Percentiles rank a stretch among this genome's conserved stretches.
Conservation (phyloP, 2,113 vertebrate genomes). For the Hyperopisus bebe region DNA sequence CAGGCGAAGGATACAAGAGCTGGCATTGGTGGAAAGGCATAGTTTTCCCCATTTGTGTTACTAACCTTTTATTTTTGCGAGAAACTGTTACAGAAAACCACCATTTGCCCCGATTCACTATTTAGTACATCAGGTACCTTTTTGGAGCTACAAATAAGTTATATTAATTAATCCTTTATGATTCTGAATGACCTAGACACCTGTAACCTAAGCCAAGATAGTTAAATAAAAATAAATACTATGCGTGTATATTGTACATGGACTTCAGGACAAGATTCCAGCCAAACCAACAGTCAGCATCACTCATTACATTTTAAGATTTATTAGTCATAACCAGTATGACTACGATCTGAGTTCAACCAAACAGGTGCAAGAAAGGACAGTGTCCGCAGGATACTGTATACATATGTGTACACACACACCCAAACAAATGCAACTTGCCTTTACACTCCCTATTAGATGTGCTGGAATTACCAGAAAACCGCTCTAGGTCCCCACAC, state of each 20-base stretch:
- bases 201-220: background rate
- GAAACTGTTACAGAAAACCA: background rate
- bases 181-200: background rate
- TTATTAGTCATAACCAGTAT: background rate
- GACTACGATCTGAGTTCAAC: background rate
- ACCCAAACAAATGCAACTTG: background rate
- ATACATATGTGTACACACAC: background rate
- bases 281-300: background rate
- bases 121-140: background rate
- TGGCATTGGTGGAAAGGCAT: background rate
- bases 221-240: background rate
- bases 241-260: background rate
- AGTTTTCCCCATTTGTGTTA: background rate
- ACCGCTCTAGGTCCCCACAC: background rate
- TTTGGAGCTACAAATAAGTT: background rate
- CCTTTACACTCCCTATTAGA: background rate
- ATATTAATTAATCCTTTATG: background rate
- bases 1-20: background rate
- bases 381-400: background rate
- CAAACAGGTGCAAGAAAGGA: slow-evolving; percentile 2
- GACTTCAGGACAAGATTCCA: background rate
- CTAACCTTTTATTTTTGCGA: background rate
- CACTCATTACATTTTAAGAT: background rate
- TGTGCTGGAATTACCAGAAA: background rate
- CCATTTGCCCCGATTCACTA: background rate